Evolutionary conservation across 1,140 invertebrate species (phyloP).

Genomic region (Pogonomyrmex californicus): DNA sequence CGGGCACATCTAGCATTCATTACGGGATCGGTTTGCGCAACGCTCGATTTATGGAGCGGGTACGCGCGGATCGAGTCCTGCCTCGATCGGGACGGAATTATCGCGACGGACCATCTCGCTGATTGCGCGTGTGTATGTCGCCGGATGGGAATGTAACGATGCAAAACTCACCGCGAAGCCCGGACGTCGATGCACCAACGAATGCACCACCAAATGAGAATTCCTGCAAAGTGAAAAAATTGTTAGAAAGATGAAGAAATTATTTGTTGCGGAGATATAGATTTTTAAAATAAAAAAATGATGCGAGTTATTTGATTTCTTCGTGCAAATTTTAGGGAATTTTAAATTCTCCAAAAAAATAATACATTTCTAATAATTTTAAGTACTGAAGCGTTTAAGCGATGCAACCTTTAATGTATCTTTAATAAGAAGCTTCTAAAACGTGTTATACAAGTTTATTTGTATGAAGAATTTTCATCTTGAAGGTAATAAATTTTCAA

Average conservation of each 20-base stretch:
- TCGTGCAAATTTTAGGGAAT: background rate
- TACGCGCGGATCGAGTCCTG: conserved; percentile 47
- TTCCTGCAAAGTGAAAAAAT: background rate
- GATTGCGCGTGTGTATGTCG: conserved; percentile 9
- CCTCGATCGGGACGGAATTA: conserved; percentile 60
- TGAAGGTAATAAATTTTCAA: background rate
- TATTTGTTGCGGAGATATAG: background rate
- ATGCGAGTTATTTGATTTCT: background rate
- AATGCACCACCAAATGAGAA: too few relatives aligned
- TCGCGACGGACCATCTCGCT: conserved; percentile 66
- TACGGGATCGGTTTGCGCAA: conserved; percentile 68
- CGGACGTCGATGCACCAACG: conserved; percentile 28
- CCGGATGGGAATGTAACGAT: conserved; percentile 41
- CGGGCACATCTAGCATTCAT: conserved; percentile 68
- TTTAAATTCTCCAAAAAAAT: background rate
- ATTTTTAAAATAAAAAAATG: conserved; percentile 9
- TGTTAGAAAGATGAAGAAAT: background rate
- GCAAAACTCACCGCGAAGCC: background rate
- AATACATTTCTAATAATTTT: background rate
- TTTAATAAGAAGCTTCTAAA: background rate
- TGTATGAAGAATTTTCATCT: background rate
- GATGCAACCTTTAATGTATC: background rate
- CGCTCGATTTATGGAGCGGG: conserved; percentile 71
- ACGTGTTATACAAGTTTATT: background rate
- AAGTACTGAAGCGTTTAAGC: background rate